phyloP scores from a whole-genome alignment of 2,113 vertebrate genomes.

The Eubucco bourcierii region DNA sequence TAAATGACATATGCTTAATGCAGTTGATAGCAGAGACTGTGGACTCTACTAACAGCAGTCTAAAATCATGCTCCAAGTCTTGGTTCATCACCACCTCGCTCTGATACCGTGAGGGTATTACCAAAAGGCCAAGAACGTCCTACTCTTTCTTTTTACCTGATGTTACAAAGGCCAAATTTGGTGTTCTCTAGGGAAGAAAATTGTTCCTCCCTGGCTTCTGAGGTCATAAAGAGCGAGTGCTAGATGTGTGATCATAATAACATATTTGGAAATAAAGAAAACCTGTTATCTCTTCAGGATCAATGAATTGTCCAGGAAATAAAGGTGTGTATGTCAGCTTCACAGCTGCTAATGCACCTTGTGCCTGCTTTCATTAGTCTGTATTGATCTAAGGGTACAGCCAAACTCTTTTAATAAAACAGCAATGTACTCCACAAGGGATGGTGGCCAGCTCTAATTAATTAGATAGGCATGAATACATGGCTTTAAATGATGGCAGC shows the following conservation, averaged over 20 bases:
- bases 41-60: not conserved
- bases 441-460: not conserved
- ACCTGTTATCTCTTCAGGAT: not conserved
- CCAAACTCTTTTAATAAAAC: not conserved
- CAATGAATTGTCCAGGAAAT: not conserved
- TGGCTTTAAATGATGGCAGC: not conserved
- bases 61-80: not conserved
- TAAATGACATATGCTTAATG: not conserved
- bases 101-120: not conserved
- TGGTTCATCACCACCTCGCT: not conserved
- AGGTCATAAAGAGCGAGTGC: not conserved
- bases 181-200: not conserved
- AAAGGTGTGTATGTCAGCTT: not conserved
- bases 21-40: not conserved
- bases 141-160: not conserved
- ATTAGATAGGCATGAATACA: not conserved
- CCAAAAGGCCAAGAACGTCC: not conserved
- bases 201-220: not conserved
- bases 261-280: not conserved
- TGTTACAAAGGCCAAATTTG: not conserved
- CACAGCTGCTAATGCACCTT: not conserved
- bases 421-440: not conserved
- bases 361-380: not conserved
- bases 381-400: not conserved
- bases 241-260: not conserved